Evolutionary conservation across 1,140 invertebrate species (phyloP), one percentile per base, ranked within the genome.

Genomic region (Papilio dardanus): DNA sequence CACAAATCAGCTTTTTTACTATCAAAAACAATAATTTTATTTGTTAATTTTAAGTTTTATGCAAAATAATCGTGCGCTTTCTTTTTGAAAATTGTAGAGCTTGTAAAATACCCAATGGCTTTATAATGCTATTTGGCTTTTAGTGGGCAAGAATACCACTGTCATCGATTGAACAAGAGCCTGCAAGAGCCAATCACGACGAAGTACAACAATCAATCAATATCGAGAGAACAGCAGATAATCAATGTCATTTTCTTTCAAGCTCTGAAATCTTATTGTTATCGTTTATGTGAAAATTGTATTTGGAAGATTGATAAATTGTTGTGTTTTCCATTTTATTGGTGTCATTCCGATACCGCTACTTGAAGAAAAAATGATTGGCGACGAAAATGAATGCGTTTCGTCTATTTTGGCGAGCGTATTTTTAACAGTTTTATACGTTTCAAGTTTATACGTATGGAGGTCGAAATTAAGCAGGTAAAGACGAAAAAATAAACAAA

Each of bases 391-490:
- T 77, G 75, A 79, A 31, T 90, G 90, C 78, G 58, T 81, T 62
- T 84, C 81, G 65, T 91, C 90, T 8, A 80, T 89, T 76, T 54
- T 87, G 7, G 94, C 96, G 84, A 97, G 97, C 91, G 92, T 97
- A 77, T 91, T 95, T 71, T 94, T 98, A 77, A 96, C 97, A 5
- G 83, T 96, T 76, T 92, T 95, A 31, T 98, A 97, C 94, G 96
- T 98, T 74, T 96, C 95, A 24, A 98, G 97, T 91, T 94, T 98
- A 58, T 97, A 98, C 88, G 94, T 98, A 71, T 98, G 97, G 97
- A 96, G 95, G 78, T 95, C 95, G 28, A 95, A 95, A 79, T 94
- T 96, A 79, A 94, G 95, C 92, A 96, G 96, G 96, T 97, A 95
- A 35, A 21, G 31, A 33, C 8, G 31, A 24, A 69, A 69, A 21